A percentile compares a stretch with the other conserved stretches of the same genome.
These are phyloP conservation scores for Phrynocephalus vlangalii DNA, from an alignment of 2,797 vertebrate species.

Conservation along the genomic window DNA sequence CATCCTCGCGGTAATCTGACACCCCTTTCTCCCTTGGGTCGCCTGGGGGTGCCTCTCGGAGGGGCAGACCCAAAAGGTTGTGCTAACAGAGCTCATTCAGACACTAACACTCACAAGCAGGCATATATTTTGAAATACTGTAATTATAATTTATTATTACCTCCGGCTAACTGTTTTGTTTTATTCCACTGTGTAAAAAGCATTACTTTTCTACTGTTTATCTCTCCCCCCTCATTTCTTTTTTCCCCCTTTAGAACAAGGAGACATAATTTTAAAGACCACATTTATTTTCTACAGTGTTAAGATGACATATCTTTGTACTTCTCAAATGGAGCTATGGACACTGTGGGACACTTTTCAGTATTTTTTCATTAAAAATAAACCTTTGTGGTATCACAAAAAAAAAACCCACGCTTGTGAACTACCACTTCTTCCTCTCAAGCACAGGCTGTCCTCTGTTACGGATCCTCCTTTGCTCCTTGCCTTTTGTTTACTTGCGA, in stretches of 20 bases:
- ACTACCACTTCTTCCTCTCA: conserved; percentile 52
- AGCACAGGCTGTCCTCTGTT: neutral
- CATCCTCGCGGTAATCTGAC: conserved; percentile 57
- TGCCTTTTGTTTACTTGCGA: neutral
- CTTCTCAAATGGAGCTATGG: conserved; percentile 77
- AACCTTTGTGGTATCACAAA: conserved; percentile 78
- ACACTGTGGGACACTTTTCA: conserved; percentile 79
- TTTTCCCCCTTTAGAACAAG: conserved; percentile 72
- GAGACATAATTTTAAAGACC: conserved; percentile 73
- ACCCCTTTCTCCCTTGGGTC: conserved; percentile 36
- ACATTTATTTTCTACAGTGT: conserved; percentile 80
- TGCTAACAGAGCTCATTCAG: conserved; percentile 51
- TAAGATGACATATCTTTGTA: conserved; percentile 80
- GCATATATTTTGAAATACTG: conserved; percentile 72
- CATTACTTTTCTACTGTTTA: conserved; percentile 66
- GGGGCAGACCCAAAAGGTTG: conserved; percentile 50
- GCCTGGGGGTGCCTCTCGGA: conserved; percentile 51
- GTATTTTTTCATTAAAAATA: conserved; percentile 83
- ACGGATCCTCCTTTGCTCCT: neutral
- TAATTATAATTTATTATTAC: conserved; percentile 80
- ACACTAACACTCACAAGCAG: conserved; percentile 67
- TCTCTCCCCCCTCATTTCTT: neutral
- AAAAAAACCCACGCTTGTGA: conserved; percentile 49
- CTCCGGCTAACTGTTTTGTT: conserved; percentile 68
- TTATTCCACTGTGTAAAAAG: conserved; percentile 75